Evolutionary conservation across 2,113 vertebrate species (phyloP), one percentile per base, ranked within the genome.

Genomic region (Ranitomeya imitator): DNA sequence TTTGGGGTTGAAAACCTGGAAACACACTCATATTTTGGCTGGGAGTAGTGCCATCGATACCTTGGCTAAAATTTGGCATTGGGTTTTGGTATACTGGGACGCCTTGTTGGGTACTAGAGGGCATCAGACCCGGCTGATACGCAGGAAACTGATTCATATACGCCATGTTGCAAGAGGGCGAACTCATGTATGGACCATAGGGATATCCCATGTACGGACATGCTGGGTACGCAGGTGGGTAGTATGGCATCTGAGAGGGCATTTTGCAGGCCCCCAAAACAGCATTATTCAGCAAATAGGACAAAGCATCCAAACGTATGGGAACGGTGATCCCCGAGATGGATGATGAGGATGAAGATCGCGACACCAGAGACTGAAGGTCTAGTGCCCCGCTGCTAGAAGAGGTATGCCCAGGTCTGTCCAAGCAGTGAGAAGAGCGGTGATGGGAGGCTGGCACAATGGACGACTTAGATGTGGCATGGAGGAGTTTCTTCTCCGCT

Each of bases 201-300:
- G 80, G 71, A 77, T 59, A 77, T 0, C 81, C 87, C 60, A 82
- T 9, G 52, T 69, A 79, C 51, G 81, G 37, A 18, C 60, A 89
- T 2, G 23, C 3, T 2, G 54, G 85, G 51, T 76, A 85, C 2
- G 55, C 3, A 31, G 77, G 18, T 21, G 69, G 10, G 0, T 69
- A 84, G 59, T 73, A 10, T 0, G 92, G 82, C 10, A 86, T 10
- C n/a, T 88, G 90, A 0, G 92, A 87, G 2, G 92, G 52, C 21
- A 9, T 83, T 3, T 55, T 82, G 85, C 90, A 91, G 4, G 91
- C 89, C 9, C 93, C 92, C 19, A 91, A 76, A 4, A 94, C 83
- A 9, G 94, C 93, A 0, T 91, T 92, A 65, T 93, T 93, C 52
- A 94, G 92, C 21, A 94, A 91, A 85, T 92, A 94, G 37, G 93